Evolutionary conservation across 1,140 invertebrate genomes (phyloP).

Genomic region (Drosophila seguyi): DNA sequence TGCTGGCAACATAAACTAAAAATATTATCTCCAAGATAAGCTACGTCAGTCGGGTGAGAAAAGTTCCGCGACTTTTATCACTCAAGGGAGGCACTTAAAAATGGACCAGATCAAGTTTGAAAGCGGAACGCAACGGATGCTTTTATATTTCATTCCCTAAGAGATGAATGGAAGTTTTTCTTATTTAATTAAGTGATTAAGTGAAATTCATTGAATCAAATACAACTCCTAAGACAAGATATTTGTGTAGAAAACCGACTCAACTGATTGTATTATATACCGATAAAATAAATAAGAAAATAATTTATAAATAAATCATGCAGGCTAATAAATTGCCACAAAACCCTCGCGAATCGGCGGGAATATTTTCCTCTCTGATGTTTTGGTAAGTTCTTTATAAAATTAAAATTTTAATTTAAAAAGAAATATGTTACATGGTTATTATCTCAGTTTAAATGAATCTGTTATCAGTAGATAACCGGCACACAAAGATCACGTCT

Average conservation of each 20-base stretch:
- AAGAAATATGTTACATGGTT: neutral
- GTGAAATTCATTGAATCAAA: neutral
- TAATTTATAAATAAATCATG: slow-evolving; percentile 23
- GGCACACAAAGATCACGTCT: neutral
- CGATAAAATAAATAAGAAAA: too few species aligned
- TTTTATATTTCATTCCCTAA: slow-evolving; percentile 4
- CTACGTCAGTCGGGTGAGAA: slow-evolving; percentile 36
- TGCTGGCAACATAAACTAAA: slow-evolving; percentile 1
- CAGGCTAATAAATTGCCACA: slow-evolving; percentile 56
- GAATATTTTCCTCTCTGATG: slow-evolving; percentile 64
- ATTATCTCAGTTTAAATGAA: neutral
- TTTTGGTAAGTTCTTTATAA: slow-evolving; percentile 53
- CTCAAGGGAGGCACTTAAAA: slow-evolving; percentile 13
- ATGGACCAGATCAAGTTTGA: slow-evolving; percentile 27
- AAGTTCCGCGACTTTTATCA: slow-evolving; percentile 33
- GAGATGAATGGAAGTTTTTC: slow-evolving; percentile 5
- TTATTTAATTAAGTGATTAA: neutral
- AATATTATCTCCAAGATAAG: slow-evolving; percentile 37
- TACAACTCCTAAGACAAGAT: neutral
- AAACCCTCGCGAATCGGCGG: slow-evolving; percentile 69
- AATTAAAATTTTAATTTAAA: neutral
- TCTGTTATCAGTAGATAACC: slow-evolving; percentile 25
- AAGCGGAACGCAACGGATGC: slow-evolving; percentile 22
- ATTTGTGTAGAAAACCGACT: neutral
- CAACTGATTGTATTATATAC: too few species aligned